phyloP scores from a whole-genome alignment of 2,113 vertebrate genomes.

The Cyanoliseus patagonus region DNA sequence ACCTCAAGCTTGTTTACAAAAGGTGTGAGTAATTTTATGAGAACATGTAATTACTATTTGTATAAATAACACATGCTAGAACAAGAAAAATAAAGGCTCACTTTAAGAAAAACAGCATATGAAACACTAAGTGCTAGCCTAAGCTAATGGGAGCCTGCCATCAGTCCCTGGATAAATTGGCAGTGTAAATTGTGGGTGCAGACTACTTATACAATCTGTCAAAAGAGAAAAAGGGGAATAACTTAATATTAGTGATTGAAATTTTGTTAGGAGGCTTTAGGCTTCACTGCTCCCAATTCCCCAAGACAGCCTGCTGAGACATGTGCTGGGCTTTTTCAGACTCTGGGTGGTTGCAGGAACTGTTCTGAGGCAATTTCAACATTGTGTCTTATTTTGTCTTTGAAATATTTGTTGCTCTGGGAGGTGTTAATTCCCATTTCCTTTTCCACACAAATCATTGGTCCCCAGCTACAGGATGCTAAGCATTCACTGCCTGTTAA shows the following conservation, averaged over 20 bases:
- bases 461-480: background rate
- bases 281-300: background rate
- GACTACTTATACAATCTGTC: background rate
- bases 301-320: background rate
- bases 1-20: conserved; percentile 98
- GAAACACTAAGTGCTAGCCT: background rate
- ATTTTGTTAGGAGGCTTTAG: background rate
- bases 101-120: background rate
- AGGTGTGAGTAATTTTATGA: conserved; percentile 82
- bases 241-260: background rate
- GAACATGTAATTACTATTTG: background rate
- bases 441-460: background rate
- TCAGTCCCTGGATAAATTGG: background rate
- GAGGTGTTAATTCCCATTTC: background rate
- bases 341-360: background rate
- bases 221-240: background rate
- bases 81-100: background rate
- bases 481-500: background rate
- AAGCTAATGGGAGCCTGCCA: background rate
- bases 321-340: background rate
- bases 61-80: background rate
- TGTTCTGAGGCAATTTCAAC: background rate
- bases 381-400: background rate
- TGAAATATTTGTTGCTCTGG: background rate
- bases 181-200: background rate